Base-by-base conservation (phyloP, 2,797 vertebrate genomes). In the Fratercula arctica region DNA sequence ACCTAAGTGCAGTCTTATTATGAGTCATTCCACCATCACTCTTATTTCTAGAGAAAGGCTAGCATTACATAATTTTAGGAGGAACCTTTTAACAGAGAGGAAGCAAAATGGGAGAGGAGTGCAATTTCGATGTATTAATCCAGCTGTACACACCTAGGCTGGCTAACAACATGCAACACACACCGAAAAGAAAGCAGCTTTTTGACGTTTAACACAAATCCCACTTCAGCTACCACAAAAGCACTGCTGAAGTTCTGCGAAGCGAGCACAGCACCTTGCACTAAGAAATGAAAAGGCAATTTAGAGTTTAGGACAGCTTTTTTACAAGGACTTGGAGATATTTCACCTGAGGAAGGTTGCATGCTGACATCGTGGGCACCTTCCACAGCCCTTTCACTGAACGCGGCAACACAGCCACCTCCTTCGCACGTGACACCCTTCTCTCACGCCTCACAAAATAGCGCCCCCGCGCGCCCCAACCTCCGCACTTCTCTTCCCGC, bases 341-440 rank as follows among this genome's bases (percentile, higher is more conserved):
- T 13, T 75, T 57, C 41, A 72, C n/a, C 60, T 31, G 33, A 41
- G 10, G 29, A 41, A 39, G 4, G 18, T 23, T 0, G 10, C 3
- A 9, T 0, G 2, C 9, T 28, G 31, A 23, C 20, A 12, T 1
- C 7, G 2, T 1, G 3, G 5, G 14, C 2, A 0, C n/a, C 43
- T 46, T 35, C 41, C 24, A 31, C 0, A 0, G 7, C 1, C 8
- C 1, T 3, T 31, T 23, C 60, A 15, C 18, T 5, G 9, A 18
- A 2, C 9, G 3, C 17, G 5, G 46, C 46, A 13, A 12, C 46
- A 48, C 26, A 1, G 8, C 3, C 1, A 26, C 35, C n/a, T 24
- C n/a, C n/a, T 35, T 35, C 57, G 9, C 9, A 10, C 24, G 28
- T 25, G 6, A 11, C 53, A 31, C 17, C 28, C 10, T 17, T 3